Evolutionary conservation across 1,140 invertebrate genomes (phyloP), one percentile per base, ranked within the genome.

Genomic region (Sipha flava): DNA sequence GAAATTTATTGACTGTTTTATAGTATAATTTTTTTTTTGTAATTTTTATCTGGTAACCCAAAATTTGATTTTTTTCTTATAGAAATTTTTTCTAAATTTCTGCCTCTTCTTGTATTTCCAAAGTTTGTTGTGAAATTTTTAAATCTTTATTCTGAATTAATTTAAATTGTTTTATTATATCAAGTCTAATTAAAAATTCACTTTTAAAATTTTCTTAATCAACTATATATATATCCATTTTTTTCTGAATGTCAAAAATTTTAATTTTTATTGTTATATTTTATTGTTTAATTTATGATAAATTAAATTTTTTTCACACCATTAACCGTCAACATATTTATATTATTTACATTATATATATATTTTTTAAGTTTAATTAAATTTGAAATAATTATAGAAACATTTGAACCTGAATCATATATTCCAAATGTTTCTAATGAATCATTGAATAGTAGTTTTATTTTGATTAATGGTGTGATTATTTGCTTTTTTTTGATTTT

Each of bases 241-340:
- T 18, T 49, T 49, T 54, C 3, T 54, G 7, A 23, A 54, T 54
- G 1, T 54, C 9, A 54, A 54, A 49, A n/a, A 49, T 49, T 18
- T 18, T 26, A 1, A 54, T 26, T 26, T 54, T 26, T 10, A 54
- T n/a, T n/a, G n/a, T n/a, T n/a, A n/a, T n/a, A n/a, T n/a, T n/a
- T n/a, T n/a, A n/a, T n/a, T n/a, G n/a, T n/a, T n/a, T n/a, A n/a
- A n/a, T n/a, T n/a, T n/a, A n/a, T n/a, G n/a, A n/a, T n/a, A n/a
- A n/a, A n/a, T n/a, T n/a, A n/a, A n/a, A n/a, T n/a, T n/a, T n/a
- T n/a, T n/a, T 37, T 21, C 5, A 37, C 82, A 81, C 83, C 82
- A 83, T 81, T 83, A 81, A 84, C 82, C 52, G 82, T 83, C 68
- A 29, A 75, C 73, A 83, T 79, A 66, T 80, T 81, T 79, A 47